Percentiles rank a stretch among this genome's conserved stretches.
phyloP scores from a whole-genome alignment of 1,140 invertebrate species.

The Drosophila watanabei region DNA sequence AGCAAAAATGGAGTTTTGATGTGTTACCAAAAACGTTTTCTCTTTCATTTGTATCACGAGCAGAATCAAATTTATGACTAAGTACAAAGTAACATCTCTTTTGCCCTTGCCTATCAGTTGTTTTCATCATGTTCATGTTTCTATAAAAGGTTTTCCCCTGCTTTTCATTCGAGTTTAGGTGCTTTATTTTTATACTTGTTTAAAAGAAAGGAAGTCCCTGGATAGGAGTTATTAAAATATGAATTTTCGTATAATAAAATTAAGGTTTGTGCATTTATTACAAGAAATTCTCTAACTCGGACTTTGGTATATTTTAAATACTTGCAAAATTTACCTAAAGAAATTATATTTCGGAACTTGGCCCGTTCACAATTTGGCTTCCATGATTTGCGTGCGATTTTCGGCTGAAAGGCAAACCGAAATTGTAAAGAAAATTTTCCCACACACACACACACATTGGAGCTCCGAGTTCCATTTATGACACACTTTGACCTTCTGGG shows the following conservation, averaged over 20 bases:
- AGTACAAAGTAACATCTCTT: neutral
- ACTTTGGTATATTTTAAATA: neutral
- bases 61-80: conserved; percentile 15
- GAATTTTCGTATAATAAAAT: neutral
- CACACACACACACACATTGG: neutral
- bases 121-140: conserved; percentile 23
- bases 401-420: conserved; percentile 26
- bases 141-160: conserved; percentile 4
- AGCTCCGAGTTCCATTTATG: conserved; percentile 21
- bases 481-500: conserved; percentile 39
- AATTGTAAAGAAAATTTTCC: conserved; percentile 22
- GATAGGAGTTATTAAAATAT: neutral
- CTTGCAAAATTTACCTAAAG: neutral
- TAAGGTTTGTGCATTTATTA: neutral
- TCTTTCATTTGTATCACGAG: conserved; percentile 21
- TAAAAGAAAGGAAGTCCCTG: neutral
- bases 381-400: conserved; percentile 34
- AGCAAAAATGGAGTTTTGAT: conserved; percentile 54
- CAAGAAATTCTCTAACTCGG: neutral
- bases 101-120: conserved; percentile 10
- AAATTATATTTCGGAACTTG: conserved; percentile 8
- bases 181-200: neutral
- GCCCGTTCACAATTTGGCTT: conserved; percentile 10
- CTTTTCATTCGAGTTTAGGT: neutral
- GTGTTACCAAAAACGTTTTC: conserved; percentile 30